Base-by-base conservation (phyloP, 2,113 vertebrate species). In the Ceyx cyanopectus region DNA sequence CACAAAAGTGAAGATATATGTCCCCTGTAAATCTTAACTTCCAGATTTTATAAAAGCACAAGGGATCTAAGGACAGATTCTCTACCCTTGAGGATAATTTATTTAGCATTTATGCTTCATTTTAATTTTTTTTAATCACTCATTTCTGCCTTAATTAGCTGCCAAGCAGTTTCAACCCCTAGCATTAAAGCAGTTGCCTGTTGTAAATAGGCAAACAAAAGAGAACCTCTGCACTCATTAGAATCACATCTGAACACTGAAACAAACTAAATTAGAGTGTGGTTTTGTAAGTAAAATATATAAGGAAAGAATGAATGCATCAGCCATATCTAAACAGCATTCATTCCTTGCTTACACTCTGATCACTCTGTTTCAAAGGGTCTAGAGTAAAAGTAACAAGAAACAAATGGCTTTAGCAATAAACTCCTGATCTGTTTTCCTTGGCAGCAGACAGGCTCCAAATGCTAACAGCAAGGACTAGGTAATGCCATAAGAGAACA, bases 61-160 rank as follows among this genome's bases (percentile, higher is more conserved):
- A 74, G 53, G 22, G 48, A 70, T 84, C 53, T 83, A 12, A 67
- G 81, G 45, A 74, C 37, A 54, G 5, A 74, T 82, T 83, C 89
- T 85, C 45, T 70, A 40, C 82, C 79, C 65, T 70, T 62, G 4
- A 88, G 85, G 46, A 92, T 65, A 69, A 78, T 62, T 67, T 77
- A 74, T 83, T 83, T 87, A 78, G 85, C 72, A 67, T 21, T 76
- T 63, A 7, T 5, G 17, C 24, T 62, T 67, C 5, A 2, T 22
- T 8, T 53, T 11, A 8, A 24, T 41, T 11, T 48, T 54, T 76
- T 84, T 72, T 27, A 29, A 85, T 85, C 26, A 75, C 57, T 48
- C 15, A 70, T 88, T 90, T 96, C 54, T 88, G 74, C 40, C 45
- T 75, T 96, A 79, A 88, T 86, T 92, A 88, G 14, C 62, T 93